A percentile compares a stretch with the other conserved stretches of the same genome.
These are phyloP conservation scores for Gortyna flavago DNA, from an alignment of 2,888 invertebrate species.

Conservation along the genomic window DNA sequence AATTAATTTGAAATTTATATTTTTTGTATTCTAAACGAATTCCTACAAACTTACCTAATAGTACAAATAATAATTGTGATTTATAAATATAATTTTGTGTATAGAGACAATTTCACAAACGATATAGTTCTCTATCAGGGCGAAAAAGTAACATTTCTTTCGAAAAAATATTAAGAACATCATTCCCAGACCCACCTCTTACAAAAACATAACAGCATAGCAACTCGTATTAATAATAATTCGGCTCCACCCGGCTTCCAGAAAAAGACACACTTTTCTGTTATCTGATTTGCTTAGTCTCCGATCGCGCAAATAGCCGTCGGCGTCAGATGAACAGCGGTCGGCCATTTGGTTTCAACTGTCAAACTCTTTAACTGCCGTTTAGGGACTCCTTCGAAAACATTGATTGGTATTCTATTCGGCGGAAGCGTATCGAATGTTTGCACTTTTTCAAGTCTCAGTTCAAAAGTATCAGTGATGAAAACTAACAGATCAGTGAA, in stretches of 20 bases:
- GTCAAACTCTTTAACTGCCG: neutral
- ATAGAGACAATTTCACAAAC: neutral
- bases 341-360: neutral
- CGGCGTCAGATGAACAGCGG: neutral
- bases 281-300: neutral
- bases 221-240: neutral
- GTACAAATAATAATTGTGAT: too few species aligned
- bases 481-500: neutral
- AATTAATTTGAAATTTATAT: neutral
- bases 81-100: neutral
- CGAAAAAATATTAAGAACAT: neutral
- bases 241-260: too few species aligned
- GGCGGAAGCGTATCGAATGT: neutral
- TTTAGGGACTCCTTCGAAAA: neutral
- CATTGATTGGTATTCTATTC: neutral
- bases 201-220: neutral
- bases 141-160: neutral
- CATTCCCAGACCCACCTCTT: slow-evolving; percentile 11
- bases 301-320: neutral
- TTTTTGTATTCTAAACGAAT: neutral
- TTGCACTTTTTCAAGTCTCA: neutral
- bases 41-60: neutral
- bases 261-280: neutral
- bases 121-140: neutral
- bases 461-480: neutral